A percentile compares a stretch with the other conserved stretches of the same genome.
phyloP scores from a whole-genome alignment of 2,797 vertebrate species.

The Gambelia wislizenii region DNA sequence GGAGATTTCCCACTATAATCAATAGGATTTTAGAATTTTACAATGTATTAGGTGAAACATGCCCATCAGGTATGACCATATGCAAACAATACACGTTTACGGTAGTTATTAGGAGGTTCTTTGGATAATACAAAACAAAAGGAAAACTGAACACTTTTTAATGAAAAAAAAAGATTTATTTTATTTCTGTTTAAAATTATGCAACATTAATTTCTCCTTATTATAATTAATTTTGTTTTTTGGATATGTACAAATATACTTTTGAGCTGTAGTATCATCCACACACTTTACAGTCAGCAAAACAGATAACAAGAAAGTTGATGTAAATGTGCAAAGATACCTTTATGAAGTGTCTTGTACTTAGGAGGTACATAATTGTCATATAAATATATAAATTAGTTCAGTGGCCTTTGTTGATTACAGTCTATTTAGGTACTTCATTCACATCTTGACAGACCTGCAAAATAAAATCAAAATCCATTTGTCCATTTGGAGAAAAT shows the following conservation, averaged over 20 bases:
- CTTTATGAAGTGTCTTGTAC: conserved; percentile 56
- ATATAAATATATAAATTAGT: conserved; percentile 82
- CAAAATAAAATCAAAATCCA: conserved; percentile 52
- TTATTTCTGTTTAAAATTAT: conserved; percentile 33
- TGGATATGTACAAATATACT: conserved; percentile 24
- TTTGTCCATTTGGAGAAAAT: conserved; percentile 22
- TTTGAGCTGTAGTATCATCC: conserved; percentile 52
- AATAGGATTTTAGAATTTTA: neutral
- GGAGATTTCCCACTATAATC: neutral
- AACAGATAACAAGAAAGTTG: conserved; percentile 58
- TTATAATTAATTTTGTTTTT: conserved; percentile 28
- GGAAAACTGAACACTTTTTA: conserved; percentile 25
- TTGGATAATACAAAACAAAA: neutral
- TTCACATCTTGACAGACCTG: conserved; percentile 58
- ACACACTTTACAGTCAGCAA: conserved; percentile 62
- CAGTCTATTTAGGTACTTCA: conserved; percentile 57
- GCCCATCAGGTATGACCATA: neutral
- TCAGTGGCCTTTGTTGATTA: conserved; percentile 64
- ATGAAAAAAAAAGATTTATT: conserved; percentile 31
- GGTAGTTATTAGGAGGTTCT: neutral
- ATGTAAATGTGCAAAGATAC: conserved; percentile 77
- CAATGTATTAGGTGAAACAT: neutral
- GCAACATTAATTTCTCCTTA: neutral
- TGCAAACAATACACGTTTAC: neutral
- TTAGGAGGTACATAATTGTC: conserved; percentile 70